phyloP scores from a whole-genome alignment of 1,140 invertebrate genomes.

The Lordiphosa clarofinis region DNA sequence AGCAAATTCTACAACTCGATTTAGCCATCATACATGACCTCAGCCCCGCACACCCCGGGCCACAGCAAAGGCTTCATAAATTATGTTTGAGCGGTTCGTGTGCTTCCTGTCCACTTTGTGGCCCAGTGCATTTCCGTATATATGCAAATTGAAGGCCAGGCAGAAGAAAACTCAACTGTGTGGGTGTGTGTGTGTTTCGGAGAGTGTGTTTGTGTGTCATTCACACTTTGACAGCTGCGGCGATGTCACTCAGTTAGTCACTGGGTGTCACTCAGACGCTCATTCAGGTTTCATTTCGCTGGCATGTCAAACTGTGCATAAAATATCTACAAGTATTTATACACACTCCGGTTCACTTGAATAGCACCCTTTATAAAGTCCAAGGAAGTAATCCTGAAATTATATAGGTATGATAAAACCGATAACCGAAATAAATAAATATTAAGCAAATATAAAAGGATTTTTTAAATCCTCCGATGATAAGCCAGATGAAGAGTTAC shows the following conservation, averaged over 20 bases:
- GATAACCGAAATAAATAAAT: no score
- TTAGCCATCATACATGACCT: conserved; percentile 34
- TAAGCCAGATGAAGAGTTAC: no score
- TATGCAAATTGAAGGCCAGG: conserved; percentile 47
- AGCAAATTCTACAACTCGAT: conserved; percentile 26
- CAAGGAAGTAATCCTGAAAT: no score
- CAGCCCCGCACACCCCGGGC: background rate
- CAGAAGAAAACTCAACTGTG: conserved; percentile 24
- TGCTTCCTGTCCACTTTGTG: conserved; percentile 29
- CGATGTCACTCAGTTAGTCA: conserved; percentile 45
- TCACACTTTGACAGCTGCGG: conserved; percentile 71
- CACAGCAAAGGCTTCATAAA: conserved; percentile 22
- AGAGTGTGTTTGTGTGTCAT: conserved; percentile 30
- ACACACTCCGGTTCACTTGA: background rate
- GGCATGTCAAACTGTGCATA: conserved; percentile 70
- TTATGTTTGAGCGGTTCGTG: conserved; percentile 18
- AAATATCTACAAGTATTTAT: conserved; percentile 56
- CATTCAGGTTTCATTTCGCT: conserved; percentile 63
- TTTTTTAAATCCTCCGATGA: no score
- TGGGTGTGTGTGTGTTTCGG: conserved; percentile 8
- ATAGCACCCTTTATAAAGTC: background rate
- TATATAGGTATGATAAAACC: no score
- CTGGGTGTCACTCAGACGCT: conserved; percentile 44
- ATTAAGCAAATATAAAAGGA: no score
- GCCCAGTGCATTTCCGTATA: conserved; percentile 46